Evolutionary conservation across 2,888 invertebrate genomes (phyloP).

Genomic region (Hermaeophaga mercurialis): DNA sequence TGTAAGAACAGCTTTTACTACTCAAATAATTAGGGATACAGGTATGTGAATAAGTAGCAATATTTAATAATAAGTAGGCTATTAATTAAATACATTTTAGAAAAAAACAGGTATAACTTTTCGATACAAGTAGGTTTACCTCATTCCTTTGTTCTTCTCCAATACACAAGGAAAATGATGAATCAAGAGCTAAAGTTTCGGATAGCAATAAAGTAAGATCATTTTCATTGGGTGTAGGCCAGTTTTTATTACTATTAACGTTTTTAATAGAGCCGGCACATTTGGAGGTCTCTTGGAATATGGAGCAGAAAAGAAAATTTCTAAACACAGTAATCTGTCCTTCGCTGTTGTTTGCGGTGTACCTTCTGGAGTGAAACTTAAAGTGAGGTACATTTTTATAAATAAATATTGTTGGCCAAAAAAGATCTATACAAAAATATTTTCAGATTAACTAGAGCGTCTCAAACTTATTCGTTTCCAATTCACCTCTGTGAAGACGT

Average conservation of each 20-base stretch:
- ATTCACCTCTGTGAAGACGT: slow-evolving; percentile 90
- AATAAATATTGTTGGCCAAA: no score
- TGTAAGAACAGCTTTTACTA: slow-evolving; percentile 76
- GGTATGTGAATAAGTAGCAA: slow-evolving; percentile 59
- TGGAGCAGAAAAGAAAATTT: slow-evolving; percentile 90
- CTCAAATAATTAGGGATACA: slow-evolving; percentile 79
- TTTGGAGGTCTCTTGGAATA: slow-evolving; percentile 89
- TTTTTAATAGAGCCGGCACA: slow-evolving; percentile 74
- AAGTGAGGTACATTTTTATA: slow-evolving; percentile 73
- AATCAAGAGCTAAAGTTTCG: slow-evolving; percentile 80
- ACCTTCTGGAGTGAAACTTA: slow-evolving; percentile 86
- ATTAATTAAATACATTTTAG: no score
- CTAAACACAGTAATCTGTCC: slow-evolving; percentile 84
- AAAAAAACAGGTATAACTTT: slow-evolving; percentile 61
- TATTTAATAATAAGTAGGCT: neutral
- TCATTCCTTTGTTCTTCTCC: slow-evolving; percentile 76
- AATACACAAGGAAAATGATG: slow-evolving; percentile 79
- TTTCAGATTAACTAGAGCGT: slow-evolving; percentile 78
- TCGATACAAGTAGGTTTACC: slow-evolving; percentile 83
- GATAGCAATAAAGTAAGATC: slow-evolving; percentile 56
- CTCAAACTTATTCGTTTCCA: slow-evolving; percentile 87
- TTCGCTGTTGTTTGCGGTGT: slow-evolving; percentile 85
- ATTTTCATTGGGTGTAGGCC: slow-evolving; percentile 36
- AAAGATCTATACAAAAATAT: no score
- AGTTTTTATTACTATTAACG: neutral